These are phyloP conservation scores for Scytalopus superciliaris DNA, from an alignment of 2,113 vertebrate genomes.

Conservation along the genomic window DNA sequence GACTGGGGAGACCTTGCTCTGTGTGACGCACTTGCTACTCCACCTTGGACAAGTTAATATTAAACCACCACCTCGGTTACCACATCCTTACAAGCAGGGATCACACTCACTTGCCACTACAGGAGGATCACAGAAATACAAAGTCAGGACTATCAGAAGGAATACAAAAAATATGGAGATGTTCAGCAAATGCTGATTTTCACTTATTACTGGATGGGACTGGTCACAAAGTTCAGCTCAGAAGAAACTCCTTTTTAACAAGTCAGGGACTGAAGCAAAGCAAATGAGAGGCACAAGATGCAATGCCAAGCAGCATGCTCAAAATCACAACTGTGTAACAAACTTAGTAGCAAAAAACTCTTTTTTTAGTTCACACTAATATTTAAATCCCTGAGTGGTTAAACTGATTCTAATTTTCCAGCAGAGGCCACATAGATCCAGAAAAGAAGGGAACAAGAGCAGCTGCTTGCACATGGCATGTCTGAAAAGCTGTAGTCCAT, in stretches of 20 bases:
- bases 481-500: neutral
- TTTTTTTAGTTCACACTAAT: neutral
- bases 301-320: neutral
- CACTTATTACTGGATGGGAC: fast-evolving
- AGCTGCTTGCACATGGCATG: neutral
- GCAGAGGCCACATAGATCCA: neutral
- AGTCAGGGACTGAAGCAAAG: neutral
- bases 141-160: neutral
- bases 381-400: neutral
- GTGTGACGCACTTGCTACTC: neutral
- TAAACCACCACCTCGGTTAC: neutral
- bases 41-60: slow-evolving; percentile 9
- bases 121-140: neutral
- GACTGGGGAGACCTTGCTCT: neutral
- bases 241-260: neutral
- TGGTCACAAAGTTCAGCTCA: neutral
- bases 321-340: neutral
- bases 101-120: neutral
- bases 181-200: neutral
- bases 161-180: neutral
- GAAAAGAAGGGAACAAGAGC: neutral
- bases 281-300: neutral
- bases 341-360: neutral
- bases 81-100: neutral
- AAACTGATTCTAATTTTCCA: neutral